phyloP scores from a whole-genome alignment of 2,797 vertebrate genomes.

The Acanthiza pusilla region DNA sequence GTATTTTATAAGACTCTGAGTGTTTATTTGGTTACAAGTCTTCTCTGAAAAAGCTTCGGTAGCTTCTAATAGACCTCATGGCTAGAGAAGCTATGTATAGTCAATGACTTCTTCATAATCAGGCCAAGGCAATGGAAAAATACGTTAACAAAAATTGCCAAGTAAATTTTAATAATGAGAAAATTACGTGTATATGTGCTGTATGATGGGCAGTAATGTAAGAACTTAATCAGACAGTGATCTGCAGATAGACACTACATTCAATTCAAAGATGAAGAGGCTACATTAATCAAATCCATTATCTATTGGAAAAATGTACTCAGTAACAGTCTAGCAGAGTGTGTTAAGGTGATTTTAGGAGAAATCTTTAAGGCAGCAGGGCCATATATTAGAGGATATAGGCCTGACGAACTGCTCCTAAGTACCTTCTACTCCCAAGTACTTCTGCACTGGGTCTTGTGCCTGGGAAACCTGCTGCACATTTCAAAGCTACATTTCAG shows the following conservation, averaged over 20 bases:
- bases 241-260: neutral
- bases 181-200: neutral
- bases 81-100: neutral
- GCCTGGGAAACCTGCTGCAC: neutral
- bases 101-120: neutral
- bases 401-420: neutral
- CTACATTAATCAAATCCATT: neutral
- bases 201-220: neutral
- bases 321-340: neutral
- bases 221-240: neutral
- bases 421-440: neutral
- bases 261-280: neutral
- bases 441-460: neutral
- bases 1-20: neutral
- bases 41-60: neutral
- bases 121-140: neutral
- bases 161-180: neutral
- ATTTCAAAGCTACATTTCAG: neutral
- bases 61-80: neutral
- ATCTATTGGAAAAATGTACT: neutral
- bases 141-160: neutral
- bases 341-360: neutral
- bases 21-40: neutral
- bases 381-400: neutral
- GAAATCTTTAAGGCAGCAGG: neutral